Evolutionary conservation across 2,113 vertebrate genomes (phyloP).

Genomic region (Chaetodon trifascialis): DNA sequence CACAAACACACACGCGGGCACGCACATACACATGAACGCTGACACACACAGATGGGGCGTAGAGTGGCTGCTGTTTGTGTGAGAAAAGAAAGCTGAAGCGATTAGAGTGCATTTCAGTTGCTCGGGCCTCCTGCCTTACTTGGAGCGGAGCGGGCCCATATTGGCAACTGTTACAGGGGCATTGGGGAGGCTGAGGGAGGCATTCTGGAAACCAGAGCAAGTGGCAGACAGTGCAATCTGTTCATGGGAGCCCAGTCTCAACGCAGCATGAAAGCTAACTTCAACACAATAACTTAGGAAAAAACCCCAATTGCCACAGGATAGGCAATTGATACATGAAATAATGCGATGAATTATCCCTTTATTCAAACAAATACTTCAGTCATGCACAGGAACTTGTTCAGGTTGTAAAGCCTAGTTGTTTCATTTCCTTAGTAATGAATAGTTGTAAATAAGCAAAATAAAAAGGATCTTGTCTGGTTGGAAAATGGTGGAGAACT

Average conservation of each 20-base stretch:
- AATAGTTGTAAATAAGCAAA: neutral
- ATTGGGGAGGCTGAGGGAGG: slow-evolving; percentile 48
- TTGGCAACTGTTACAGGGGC: slow-evolving; percentile 77
- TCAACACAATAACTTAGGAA: slow-evolving; percentile 65
- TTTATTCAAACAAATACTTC: neutral
- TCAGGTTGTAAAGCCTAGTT: neutral
- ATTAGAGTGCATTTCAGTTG: slow-evolving; percentile 74
- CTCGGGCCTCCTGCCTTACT: slow-evolving; percentile 69
- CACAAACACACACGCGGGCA: slow-evolving; percentile 32
- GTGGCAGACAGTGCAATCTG: slow-evolving; percentile 84
- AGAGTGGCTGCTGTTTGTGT: slow-evolving; percentile 68
- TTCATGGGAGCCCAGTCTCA: slow-evolving; percentile 74
- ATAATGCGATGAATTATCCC: neutral
- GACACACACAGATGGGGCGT: slow-evolving; percentile 70
- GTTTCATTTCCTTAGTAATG: neutral
- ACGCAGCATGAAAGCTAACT: slow-evolving; percentile 70
- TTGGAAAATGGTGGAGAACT: neutral
- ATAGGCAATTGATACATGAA: neutral
- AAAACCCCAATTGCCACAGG: slow-evolving; percentile 41
- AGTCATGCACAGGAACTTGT: neutral
- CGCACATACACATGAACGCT: slow-evolving; percentile 20
- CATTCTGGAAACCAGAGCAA: slow-evolving; percentile 69
- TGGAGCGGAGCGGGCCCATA: slow-evolving; percentile 62
- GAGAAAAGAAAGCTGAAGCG: slow-evolving; percentile 68
- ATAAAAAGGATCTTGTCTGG: slow-evolving; percentile 1